Percentiles rank a stretch among this genome's conserved stretches.
Evolutionary conservation across 2,888 invertebrate species (phyloP).

Genomic region (Coelinius sp.): DNA sequence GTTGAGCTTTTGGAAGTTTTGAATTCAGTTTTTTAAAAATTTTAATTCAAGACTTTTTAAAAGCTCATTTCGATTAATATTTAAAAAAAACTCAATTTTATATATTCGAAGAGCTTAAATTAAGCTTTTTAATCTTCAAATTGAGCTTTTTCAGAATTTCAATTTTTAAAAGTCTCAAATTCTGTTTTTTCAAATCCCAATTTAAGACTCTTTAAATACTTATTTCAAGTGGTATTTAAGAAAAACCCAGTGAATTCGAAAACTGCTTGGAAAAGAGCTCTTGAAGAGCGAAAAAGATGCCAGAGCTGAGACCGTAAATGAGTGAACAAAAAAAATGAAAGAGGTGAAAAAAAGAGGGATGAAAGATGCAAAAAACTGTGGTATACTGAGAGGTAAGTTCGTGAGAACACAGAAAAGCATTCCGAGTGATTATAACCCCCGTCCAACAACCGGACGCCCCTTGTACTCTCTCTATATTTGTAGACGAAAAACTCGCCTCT

Average conservation of each 20-base stretch:
- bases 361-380: background rate
- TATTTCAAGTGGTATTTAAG: background rate
- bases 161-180: too few species aligned
- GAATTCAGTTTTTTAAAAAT: too few species aligned
- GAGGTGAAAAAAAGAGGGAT: background rate
- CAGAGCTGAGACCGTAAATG: slow-evolving; percentile 7
- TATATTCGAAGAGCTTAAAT: too few species aligned
- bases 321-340: slow-evolving; percentile 3
- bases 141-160: too few species aligned
- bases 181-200: too few species aligned
- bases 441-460: slow-evolving; percentile 17
- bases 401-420: slow-evolving; percentile 48
- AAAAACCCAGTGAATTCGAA: background rate
- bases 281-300: slow-evolving; percentile 8
- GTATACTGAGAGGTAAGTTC: background rate
- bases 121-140: too few species aligned
- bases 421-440: slow-evolving; percentile 57
- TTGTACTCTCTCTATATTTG: background rate
- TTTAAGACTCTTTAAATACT: too few species aligned
- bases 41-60: too few species aligned
- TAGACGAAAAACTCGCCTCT: background rate
- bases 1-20: too few species aligned
- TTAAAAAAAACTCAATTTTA: too few species aligned
- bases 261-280: slow-evolving; percentile 12
- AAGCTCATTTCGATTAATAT: too few species aligned